A percentile compares a stretch with the other conserved stretches of the same genome.
Conservation (phyloP, 2,797 vertebrate genomes). For the Decapterus maruadsi region DNA sequence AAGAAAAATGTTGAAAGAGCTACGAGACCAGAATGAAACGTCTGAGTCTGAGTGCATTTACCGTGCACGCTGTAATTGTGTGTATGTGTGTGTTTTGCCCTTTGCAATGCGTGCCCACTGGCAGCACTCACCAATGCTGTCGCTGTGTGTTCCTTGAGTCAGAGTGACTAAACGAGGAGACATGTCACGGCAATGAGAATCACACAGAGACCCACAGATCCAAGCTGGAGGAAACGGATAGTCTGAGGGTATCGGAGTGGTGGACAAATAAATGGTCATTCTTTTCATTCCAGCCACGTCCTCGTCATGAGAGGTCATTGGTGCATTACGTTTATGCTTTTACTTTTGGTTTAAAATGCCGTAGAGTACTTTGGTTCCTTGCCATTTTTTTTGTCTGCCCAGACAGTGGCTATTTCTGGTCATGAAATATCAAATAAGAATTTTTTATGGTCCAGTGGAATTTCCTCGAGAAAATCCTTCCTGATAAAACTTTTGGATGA, state of each 20-base stretch:
- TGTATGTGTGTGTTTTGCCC: constrained; percentile 27
- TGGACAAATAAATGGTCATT: background rate
- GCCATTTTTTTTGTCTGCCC: background rate
- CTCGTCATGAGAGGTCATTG: background rate
- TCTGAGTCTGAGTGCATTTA: constrained; percentile 44
- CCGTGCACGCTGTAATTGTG: constrained; percentile 32
- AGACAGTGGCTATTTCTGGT: background rate
- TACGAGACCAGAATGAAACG: constrained; percentile 29
- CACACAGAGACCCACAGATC: constrained; percentile 21
- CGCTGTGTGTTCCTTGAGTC: constrained; percentile 46
- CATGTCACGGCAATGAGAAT: constrained; percentile 39
- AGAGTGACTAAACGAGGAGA: constrained; percentile 57
- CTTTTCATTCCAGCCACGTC: background rate
- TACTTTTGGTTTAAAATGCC: background rate
- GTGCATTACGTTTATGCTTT: background rate
- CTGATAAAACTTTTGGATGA: background rate
- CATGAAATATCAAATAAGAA: background rate
- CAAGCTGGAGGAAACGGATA: constrained; percentile 21
- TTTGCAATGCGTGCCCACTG: constrained; percentile 59
- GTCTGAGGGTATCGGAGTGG: background rate
- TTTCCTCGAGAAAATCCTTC: background rate
- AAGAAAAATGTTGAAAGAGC: constrained; percentile 37
- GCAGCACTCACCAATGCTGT: constrained; percentile 54
- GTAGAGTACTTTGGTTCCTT: background rate
- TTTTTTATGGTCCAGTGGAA: background rate